Evolutionary conservation across 2,113 vertebrate species (phyloP).

Genomic region (Pavo muticus): DNA sequence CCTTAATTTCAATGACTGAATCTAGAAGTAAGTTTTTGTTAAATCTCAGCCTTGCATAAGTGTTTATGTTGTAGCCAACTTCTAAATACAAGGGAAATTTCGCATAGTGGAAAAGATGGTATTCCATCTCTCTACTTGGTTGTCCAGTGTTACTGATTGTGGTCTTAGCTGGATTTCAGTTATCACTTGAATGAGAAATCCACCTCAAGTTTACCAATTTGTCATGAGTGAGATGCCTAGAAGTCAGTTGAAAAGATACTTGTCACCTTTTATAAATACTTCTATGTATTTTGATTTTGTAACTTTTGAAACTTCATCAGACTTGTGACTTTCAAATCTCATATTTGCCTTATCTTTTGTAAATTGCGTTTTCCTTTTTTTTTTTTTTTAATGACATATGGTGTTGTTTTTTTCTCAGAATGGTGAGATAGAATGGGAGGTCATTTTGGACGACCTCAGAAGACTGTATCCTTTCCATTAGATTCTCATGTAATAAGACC

Average conservation of each 20-base stretch:
- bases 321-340: neutral
- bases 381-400: no score
- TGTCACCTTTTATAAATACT: neutral
- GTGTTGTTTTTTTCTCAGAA: neutral
- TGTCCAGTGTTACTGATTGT: neutral
- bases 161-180: neutral
- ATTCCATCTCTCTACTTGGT: neutral
- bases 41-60: accelerated
- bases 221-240: neutral
- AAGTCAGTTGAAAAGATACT: neutral
- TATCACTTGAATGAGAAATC: neutral
- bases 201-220: neutral
- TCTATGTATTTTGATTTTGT: neutral
- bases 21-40: neutral
- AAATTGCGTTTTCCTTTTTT: neutral
- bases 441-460: no score
- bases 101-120: neutral
- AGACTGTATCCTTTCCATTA: no score
- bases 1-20: neutral
- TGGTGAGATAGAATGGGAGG: neutral
- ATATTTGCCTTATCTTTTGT: neutral
- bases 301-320: neutral
- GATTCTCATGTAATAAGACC: no score
- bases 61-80: neutral
- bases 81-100: neutral